Evolutionary conservation across 2,113 vertebrate genomes (phyloP).

Genomic region (Nettapus auritus): DNA sequence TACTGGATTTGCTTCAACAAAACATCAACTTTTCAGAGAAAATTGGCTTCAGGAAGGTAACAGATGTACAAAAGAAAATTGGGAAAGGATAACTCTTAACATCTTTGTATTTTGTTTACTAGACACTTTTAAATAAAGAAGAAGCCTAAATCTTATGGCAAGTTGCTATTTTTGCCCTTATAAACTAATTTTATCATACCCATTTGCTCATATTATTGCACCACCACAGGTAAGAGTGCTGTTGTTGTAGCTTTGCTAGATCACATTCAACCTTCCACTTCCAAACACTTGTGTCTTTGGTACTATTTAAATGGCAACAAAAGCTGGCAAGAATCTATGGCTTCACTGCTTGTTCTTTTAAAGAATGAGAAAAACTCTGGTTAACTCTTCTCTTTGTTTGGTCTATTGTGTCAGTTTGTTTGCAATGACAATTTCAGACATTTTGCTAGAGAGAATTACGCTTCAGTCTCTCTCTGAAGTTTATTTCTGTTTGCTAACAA

Average conservation of each 20-base stretch:
- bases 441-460: background rate
- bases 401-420: conserved; percentile 32
- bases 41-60: conserved; percentile 34
- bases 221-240: background rate
- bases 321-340: background rate
- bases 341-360: background rate
- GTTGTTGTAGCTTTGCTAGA: background rate
- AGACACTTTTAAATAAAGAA: conserved; percentile 12
- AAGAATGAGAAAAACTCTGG: background rate
- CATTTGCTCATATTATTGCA: background rate
- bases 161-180: background rate
- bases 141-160: background rate
- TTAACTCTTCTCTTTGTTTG: conserved; percentile 51
- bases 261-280: background rate
- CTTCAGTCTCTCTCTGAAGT: background rate
- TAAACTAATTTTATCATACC: conserved; percentile 6
- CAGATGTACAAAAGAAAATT: conserved; percentile 49
- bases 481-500: conserved; percentile 36
- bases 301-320: conserved; percentile 16
- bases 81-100: conserved; percentile 11
- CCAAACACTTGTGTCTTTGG: background rate
- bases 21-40: conserved; percentile 33
- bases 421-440: conserved; percentile 5
- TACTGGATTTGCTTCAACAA: conserved; percentile 59
- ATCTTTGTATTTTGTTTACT: conserved; percentile 48